Conservation (phyloP, 2,797 vertebrate species). For the Enteromius thamalakanensis region DNA sequence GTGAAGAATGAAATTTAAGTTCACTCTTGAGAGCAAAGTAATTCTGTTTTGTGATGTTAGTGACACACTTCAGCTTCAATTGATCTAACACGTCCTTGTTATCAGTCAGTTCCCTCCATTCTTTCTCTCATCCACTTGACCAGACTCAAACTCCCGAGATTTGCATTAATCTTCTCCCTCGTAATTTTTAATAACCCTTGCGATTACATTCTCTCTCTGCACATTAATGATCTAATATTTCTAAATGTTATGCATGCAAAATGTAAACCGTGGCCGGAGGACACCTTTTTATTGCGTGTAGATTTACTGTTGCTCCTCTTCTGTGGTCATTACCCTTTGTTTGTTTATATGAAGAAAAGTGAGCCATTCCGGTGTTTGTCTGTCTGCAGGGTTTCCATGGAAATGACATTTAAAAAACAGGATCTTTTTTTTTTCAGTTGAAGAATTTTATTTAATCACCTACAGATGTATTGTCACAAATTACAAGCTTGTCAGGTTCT, state of each 20-base stretch:
- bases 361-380: conserved; percentile 3
- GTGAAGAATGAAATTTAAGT: not conserved
- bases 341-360: conserved; percentile 36
- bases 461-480: conserved; percentile 14
- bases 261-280: conserved; percentile 47
- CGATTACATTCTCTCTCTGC: conserved; percentile 41
- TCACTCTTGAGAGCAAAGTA: not conserved
- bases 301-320: conserved; percentile 16
- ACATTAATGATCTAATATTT: conserved; percentile 47
- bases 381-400: conserved; percentile 32
- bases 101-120: not conserved
- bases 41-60: not conserved
- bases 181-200: conserved; percentile 49
- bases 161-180: conserved; percentile 41
- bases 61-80: conserved; percentile 12
- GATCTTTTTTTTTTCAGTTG: not conserved
- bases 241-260: conserved; percentile 42
- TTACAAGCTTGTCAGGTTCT: conserved; percentile 17
- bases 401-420: not conserved
- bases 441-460: conserved; percentile 30
- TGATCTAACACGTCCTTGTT: not conserved
- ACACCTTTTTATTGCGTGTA: conserved; percentile 45
- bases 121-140: conserved; percentile 32
- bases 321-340: conserved; percentile 32
- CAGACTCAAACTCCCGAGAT: conserved; percentile 41